Evolutionary conservation across 2,113 vertebrate species (phyloP).

Genomic region (Plestiodon gilberti): DNA sequence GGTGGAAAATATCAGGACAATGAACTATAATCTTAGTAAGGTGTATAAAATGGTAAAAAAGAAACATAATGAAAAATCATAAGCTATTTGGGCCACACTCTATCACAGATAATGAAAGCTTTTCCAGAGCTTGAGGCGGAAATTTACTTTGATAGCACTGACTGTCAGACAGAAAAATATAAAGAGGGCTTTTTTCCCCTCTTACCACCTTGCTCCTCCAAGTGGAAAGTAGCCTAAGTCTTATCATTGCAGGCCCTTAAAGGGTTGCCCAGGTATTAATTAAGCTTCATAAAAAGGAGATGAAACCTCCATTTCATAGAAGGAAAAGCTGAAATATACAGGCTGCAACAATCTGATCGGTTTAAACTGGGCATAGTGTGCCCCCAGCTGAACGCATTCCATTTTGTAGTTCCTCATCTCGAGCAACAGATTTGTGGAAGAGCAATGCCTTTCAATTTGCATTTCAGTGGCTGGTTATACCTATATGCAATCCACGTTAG

Average conservation of each 20-base stretch:
- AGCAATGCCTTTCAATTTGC: not conserved
- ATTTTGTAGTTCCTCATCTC: not conserved
- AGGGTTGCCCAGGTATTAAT: conserved; percentile 12
- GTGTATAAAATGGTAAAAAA: conserved; percentile 14
- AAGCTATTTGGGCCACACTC: not conserved
- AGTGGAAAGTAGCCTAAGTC: not conserved
- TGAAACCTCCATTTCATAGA: not conserved
- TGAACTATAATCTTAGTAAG: not conserved
- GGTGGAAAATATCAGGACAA: conserved; percentile 4
- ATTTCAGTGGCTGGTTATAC: not conserved
- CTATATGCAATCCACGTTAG: not conserved
- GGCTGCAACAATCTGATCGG: not conserved
- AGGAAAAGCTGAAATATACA: not conserved
- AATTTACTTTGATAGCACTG: conserved; percentile 30
- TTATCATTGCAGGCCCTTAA: not conserved
- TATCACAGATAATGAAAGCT: conserved; percentile 30
- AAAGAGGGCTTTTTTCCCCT: not conserved
- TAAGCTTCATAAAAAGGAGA: not conserved
- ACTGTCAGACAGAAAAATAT: not conserved
- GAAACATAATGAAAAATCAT: not conserved
- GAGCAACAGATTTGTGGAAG: not conserved
- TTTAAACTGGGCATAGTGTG: not conserved
- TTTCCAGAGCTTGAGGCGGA: conserved; percentile 17
- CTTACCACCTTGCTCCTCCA: not conserved
- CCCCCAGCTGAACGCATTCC: not conserved